phyloP scores from a whole-genome alignment of 1,140 invertebrate genomes.

The Chrysopa pallens region DNA sequence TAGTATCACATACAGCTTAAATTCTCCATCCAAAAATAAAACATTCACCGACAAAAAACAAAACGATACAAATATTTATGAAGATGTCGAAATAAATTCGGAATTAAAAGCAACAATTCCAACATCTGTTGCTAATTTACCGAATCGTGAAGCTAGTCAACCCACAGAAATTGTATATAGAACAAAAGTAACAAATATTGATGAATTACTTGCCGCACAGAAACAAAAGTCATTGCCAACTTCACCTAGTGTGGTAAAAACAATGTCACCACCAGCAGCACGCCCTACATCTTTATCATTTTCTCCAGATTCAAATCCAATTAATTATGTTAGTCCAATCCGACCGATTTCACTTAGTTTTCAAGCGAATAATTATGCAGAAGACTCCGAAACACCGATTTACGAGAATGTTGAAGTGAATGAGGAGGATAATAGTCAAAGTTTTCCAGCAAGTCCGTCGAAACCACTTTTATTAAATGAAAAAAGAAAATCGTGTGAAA shows the following conservation, averaged over 20 bases:
- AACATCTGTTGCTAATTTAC: conserved; percentile 27
- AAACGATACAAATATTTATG: conserved; percentile 24
- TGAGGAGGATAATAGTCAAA: not conserved
- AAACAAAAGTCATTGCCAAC: conserved; percentile 1
- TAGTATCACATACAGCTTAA: conserved; percentile 38
- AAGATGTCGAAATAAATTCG: conserved; percentile 30
- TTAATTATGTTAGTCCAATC: too few species aligned
- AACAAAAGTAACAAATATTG: not conserved
- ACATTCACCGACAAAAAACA: conserved; percentile 8
- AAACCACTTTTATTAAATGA: conserved; percentile 9
- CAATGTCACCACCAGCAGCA: too few species aligned
- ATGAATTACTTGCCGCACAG: not conserved
- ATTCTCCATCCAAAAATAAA: conserved; percentile 27
- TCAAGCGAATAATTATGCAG: too few species aligned
- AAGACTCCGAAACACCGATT: not conserved
- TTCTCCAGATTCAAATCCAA: too few species aligned
- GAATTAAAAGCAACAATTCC: conserved; percentile 28
- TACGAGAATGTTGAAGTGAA: not conserved
- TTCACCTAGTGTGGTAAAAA: too few species aligned
- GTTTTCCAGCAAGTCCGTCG: conserved; percentile 2
- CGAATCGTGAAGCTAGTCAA: conserved; percentile 32
- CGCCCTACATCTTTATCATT: too few species aligned
- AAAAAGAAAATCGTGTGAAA: conserved; percentile 21
- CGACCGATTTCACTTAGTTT: too few species aligned
- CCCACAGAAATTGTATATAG: conserved; percentile 11